Percentiles rank a stretch among this genome's conserved stretches.
Conservation (phyloP, 64 coral and sea anemone species). For the Anthopleura sola region DNA sequence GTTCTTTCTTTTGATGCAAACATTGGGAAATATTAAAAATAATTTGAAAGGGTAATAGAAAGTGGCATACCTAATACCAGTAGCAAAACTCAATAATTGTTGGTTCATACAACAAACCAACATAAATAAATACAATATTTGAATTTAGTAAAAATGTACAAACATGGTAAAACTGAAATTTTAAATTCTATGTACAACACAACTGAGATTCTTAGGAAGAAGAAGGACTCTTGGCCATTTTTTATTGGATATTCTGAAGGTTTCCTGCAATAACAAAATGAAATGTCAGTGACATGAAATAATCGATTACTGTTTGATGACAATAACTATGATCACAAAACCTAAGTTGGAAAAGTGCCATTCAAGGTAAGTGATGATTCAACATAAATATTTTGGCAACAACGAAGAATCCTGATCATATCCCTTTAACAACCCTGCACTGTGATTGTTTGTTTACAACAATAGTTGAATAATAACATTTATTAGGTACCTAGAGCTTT, state of each 20-base stretch:
- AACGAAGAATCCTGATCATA: too few species aligned
- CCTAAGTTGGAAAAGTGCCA: neutral
- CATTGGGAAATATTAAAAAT: neutral
- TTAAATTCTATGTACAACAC: neutral
- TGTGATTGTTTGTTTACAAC: too few species aligned
- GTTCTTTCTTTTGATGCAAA: neutral
- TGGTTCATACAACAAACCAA: neutral
- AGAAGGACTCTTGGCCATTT: neutral
- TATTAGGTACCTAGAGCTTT: slow-evolving; percentile 69
- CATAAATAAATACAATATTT: neutral
- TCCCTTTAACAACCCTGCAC: too few species aligned
- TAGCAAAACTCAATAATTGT: neutral
- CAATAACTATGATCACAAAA: neutral
- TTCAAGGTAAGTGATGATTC: neutral
- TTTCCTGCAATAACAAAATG: slow-evolving; percentile 20
- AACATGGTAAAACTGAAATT: neutral
- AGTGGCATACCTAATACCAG: neutral
- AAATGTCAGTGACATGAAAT: neutral
- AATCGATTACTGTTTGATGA: too few species aligned
- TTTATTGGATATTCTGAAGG: slow-evolving; percentile 23
- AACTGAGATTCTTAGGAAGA: neutral
- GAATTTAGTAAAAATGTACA: neutral
- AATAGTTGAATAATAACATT: too few species aligned
- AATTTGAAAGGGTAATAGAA: neutral
- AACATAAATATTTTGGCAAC: too few species aligned